Conservation (phyloP, 2,888 invertebrate genomes). For the Itoplectis maculator region DNA sequence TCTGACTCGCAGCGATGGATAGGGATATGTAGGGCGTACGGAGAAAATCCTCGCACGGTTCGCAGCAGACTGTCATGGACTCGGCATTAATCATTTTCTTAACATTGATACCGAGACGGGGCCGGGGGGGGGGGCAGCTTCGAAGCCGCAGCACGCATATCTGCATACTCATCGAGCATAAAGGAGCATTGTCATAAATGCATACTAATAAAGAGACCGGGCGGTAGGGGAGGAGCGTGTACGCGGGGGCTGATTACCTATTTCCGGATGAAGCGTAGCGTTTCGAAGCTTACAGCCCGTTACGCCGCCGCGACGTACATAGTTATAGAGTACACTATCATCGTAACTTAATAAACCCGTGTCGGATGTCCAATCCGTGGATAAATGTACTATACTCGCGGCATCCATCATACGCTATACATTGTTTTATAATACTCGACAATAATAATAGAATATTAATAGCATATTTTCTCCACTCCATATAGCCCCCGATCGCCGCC, state of each 20-base stretch:
- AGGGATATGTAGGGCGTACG: slow-evolving; percentile 16
- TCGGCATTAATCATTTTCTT: slow-evolving; percentile 64
- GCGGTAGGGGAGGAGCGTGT: slow-evolving; percentile 15
- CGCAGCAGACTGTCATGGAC: slow-evolving; percentile 55
- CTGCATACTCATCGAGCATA: slow-evolving; percentile 65
- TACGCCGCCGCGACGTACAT: slow-evolving; percentile 44
- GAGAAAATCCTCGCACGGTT: slow-evolving; percentile 42
- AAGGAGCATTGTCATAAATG: slow-evolving; percentile 66
- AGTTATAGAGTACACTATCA: slow-evolving; percentile 45
- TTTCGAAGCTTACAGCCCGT: slow-evolving; percentile 64
- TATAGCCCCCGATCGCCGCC: not conserved
- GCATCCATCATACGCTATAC: not conserved
- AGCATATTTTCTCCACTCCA: slow-evolving; percentile 57
- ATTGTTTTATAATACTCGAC: slow-evolving; percentile 39
- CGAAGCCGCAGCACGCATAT: slow-evolving; percentile 49
- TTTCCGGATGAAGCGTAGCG: slow-evolving; percentile 65
- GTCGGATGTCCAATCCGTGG: slow-evolving; percentile 51
- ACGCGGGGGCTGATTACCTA: slow-evolving; percentile 63
- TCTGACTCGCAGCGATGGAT: slow-evolving; percentile 28
- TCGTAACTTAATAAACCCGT: slow-evolving; percentile 56
- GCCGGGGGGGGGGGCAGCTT: slow-evolving; percentile 15
- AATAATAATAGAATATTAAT: slow-evolving; percentile 58
- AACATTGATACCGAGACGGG: slow-evolving; percentile 51
- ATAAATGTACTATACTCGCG: slow-evolving; percentile 8
- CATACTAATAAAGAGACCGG: slow-evolving; percentile 60